Conservation (phyloP, 2,888 invertebrate species). For the Cyclophora punctaria region DNA sequence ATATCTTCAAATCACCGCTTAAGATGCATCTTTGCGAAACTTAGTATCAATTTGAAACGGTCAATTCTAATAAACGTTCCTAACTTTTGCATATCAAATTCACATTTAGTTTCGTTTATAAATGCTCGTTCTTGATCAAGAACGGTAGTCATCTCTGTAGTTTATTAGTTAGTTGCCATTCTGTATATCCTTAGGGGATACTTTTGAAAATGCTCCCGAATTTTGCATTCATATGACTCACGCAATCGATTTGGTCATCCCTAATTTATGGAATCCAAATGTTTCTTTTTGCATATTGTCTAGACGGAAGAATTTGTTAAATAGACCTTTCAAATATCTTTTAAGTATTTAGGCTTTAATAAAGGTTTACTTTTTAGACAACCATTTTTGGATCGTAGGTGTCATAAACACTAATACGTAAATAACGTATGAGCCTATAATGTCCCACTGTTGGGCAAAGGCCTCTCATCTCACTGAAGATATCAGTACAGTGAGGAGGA, state of each 20-base stretch:
- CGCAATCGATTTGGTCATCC: constrained; percentile 13
- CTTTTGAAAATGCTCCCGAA: constrained; percentile 33
- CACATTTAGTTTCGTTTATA: constrained; percentile 24
- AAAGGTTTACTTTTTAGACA: no score
- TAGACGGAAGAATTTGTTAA: constrained; percentile 4
- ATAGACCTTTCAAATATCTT: no score
- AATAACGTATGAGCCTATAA: no score
- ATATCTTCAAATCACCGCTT: constrained; percentile 17
- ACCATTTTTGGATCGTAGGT: no score
- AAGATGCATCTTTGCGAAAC: constrained; percentile 13
- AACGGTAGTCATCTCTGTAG: constrained; percentile 28
- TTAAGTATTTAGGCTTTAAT: no score
- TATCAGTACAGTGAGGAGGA: no score
- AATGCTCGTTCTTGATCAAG: constrained; percentile 16
- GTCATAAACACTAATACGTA: no score
- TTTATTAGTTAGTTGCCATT: constrained; percentile 51
- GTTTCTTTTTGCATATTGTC: not conserved
- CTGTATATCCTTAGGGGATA: constrained; percentile 46
- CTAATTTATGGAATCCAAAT: constrained; percentile 1
- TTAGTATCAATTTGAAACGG: constrained; percentile 20
- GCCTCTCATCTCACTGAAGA: no score
- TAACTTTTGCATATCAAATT: constrained; percentile 32
- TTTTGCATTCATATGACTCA: constrained; percentile 19
- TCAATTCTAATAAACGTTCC: constrained; percentile 26
- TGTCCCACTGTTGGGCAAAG: no score